Evolutionary conservation across 1,140 invertebrate species (phyloP).

Genomic region (Heliconius nattereri): DNA sequence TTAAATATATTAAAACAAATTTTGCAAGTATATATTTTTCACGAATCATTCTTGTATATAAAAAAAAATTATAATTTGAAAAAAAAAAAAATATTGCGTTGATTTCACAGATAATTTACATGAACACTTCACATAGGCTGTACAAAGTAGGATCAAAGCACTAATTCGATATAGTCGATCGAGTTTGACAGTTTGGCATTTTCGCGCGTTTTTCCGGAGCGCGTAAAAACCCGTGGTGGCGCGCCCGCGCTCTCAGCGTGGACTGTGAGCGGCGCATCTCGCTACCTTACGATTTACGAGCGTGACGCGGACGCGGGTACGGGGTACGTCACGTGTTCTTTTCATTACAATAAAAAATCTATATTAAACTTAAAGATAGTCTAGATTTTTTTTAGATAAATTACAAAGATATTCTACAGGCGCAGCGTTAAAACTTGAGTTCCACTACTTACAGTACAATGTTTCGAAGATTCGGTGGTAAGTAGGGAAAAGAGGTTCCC

Average conservation of each 20-base stretch:
- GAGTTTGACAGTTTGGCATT: constrained; percentile 68
- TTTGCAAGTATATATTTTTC: too few relatives aligned
- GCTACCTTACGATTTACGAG: constrained; percentile 73
- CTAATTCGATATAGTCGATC: constrained; percentile 57
- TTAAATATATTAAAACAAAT: too few relatives aligned
- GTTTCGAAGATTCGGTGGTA: too few relatives aligned
- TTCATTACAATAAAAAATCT: background rate
- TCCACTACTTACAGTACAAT: too few relatives aligned
- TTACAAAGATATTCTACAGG: too few relatives aligned
- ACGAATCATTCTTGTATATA: too few relatives aligned
- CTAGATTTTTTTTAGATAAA: background rate
- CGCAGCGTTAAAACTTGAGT: too few relatives aligned
- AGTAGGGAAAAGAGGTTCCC: too few relatives aligned
- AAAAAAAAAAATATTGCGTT: constrained; percentile 27
- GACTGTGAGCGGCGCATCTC: constrained; percentile 68
- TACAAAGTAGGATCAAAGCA: constrained; percentile 32
- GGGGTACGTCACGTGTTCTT: constrained; percentile 48
- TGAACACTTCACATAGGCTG: constrained; percentile 59
- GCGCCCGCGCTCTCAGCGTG: constrained; percentile 63
- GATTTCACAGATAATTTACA: constrained; percentile 41
- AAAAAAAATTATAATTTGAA: background rate
- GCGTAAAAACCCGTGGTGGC: constrained; percentile 57
- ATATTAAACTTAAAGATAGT: background rate
- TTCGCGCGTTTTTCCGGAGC: constrained; percentile 74
- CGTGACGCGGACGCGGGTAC: constrained; percentile 67